Conservation (phyloP, 2,888 invertebrate species). For the Clunio marinus region DNA sequence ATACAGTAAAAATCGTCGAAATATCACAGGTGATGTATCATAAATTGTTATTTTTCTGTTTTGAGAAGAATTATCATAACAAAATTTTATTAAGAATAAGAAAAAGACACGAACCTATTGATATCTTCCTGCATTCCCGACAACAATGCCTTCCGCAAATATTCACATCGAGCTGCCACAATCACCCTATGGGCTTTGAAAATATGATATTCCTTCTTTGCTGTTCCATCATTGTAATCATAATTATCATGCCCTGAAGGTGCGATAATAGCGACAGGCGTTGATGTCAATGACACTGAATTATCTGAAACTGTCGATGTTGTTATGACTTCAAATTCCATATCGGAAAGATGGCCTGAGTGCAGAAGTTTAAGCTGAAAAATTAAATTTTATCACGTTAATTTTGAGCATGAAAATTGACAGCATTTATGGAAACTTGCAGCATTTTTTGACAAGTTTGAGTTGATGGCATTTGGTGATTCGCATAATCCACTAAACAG, state of each 20-base stretch:
- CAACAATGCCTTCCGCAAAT: constrained; percentile 63
- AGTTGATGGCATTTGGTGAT: constrained; percentile 56
- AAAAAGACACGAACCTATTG: too few species aligned
- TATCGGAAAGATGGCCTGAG: constrained; percentile 57
- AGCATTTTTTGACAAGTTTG: constrained; percentile 57
- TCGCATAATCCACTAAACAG: constrained; percentile 60
- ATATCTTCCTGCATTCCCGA: constrained; percentile 70
- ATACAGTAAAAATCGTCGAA: constrained; percentile 60
- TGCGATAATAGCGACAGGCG: constrained; percentile 11
- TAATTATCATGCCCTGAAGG: constrained; percentile 8
- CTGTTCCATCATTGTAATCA: constrained; percentile 13
- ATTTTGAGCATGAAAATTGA: too few species aligned
- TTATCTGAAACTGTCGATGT: background rate
- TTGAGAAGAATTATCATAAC: too few species aligned
- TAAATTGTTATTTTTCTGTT: constrained; percentile 65
- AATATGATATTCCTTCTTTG: constrained; percentile 45
- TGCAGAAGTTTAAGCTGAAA: constrained; percentile 46
- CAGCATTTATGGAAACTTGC: too few species aligned
- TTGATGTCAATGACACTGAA: constrained; percentile 11
- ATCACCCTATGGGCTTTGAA: constrained; percentile 62
- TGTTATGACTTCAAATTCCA: constrained; percentile 60
- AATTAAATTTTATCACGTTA: background rate
- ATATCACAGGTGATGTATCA: constrained; percentile 61
- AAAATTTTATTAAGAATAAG: too few species aligned
- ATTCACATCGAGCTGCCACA: constrained; percentile 64